Base-by-base conservation (phyloP, 2,113 vertebrate genomes). In the Tapirus terrestris region DNA sequence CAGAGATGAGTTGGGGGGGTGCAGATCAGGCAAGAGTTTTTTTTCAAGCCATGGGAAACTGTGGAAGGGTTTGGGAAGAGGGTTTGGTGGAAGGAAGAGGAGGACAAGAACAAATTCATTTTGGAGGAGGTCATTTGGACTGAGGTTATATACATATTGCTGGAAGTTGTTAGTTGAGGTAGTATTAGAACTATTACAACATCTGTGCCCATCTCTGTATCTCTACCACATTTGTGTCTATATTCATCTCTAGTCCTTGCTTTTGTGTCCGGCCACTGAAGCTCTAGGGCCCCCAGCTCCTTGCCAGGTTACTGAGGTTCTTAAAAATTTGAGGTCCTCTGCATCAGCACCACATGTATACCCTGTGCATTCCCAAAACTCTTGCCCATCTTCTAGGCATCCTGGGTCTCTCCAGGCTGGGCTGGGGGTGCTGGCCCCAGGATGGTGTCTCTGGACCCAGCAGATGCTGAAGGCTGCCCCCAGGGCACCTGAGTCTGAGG, bases 301-400 rank as follows among this genome's bases (percentile, higher is more conserved):
- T 77, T 45, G 36, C 29, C 6, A 96, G 82, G 83, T 45, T 67
- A 23, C 21, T 61, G 29, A 39, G 6, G 20, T 53, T 39, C 96
- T 95, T 94, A 80, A 88, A 96, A 93, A 82, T 10, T 73, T 84
- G 76, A 10, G 25, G 33, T 45, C 45, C 60, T 94, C 20, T 92
- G 91, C 29, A 53, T 53, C 53, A 6, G 6, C 23, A 84, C 12
- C 31, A 7, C 10, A 29, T 43, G 48, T 33, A 58, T 73, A 43
- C 5, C 25, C 12, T 63, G 23, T 61, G 43, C 51, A 53, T 85
- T 89, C 95, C 27, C 65, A 77, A 86, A 92, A 82, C 73, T 77
- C 45, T 76, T 83, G 60, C 45, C 58, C 58, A 51, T 17, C 23
- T 73, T 72, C 73, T 89, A 92, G 85, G 48, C 51, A 29, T 25